These are phyloP conservation scores for Acronicta aceris DNA, from an alignment of 2,888 invertebrate species.

Conservation along the genomic window DNA sequence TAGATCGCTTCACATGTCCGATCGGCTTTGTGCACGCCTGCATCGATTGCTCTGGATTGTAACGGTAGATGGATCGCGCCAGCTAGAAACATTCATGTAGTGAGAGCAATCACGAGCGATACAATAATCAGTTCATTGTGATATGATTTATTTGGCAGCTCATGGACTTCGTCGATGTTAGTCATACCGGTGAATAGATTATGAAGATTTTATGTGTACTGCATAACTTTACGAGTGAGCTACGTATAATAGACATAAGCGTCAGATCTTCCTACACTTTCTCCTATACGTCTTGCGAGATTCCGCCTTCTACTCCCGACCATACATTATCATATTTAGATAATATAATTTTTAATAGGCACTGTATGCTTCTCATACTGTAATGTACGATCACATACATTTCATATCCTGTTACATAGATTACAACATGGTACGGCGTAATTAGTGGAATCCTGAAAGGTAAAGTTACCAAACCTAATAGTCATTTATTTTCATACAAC, in stretches of 20 bases:
- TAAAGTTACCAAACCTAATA: conserved; percentile 69
- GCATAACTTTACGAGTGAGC: conserved; percentile 72
- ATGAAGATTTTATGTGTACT: conserved; percentile 55
- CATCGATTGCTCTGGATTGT: conserved; percentile 42
- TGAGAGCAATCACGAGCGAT: conserved; percentile 21
- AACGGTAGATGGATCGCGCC: conserved; percentile 35
- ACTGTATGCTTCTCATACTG: conserved; percentile 38
- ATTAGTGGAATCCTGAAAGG: conserved; percentile 59
- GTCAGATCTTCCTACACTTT: conserved; percentile 66
- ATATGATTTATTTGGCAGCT: conserved; percentile 49
- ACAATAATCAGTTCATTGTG: conserved; percentile 38
- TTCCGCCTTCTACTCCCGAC: conserved; percentile 49
- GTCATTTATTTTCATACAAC: conserved; percentile 80
- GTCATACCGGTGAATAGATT: conserved; percentile 59
- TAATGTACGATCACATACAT: conserved; percentile 12
- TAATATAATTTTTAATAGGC: conserved; percentile 21
- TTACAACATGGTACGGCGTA: conserved; percentile 35
- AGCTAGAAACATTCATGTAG: conserved; percentile 36
- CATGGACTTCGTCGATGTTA: conserved; percentile 46
- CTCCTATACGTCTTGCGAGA: conserved; percentile 38
- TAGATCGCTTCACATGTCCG: conserved; percentile 61
- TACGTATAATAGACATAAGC: conserved; percentile 76
- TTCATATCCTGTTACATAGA: conserved; percentile 24
- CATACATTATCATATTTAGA: conserved; percentile 28
- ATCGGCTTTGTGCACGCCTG: conserved; percentile 63